Conservation (phyloP, 2,113 vertebrate species). For the Cephalopterus ornatus region DNA sequence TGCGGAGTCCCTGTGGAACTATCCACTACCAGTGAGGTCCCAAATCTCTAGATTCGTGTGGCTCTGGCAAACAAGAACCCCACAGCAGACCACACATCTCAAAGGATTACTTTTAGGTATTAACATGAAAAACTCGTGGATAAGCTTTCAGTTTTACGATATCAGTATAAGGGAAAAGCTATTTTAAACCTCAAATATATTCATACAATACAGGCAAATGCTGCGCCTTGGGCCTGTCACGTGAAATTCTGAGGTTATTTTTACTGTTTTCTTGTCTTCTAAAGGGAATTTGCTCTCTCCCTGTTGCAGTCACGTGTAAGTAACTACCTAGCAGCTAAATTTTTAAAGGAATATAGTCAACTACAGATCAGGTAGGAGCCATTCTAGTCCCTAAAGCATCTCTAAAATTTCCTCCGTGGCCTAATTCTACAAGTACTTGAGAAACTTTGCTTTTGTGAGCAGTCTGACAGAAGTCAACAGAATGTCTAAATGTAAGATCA, state of each 20-base stretch:
- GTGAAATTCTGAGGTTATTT: neutral
- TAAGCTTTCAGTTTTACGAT: neutral
- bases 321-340: neutral
- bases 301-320: neutral
- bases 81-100: neutral
- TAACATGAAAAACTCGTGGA: neutral
- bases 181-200: neutral
- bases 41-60: neutral
- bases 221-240: neutral
- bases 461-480: neutral
- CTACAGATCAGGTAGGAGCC: neutral
- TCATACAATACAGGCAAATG: neutral
- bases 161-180: neutral
- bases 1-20: neutral
- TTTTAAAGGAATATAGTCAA: neutral
- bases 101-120: neutral
- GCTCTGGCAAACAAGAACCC: neutral
- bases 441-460: neutral
- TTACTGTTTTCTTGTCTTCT: neutral
- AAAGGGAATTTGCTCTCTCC: neutral
- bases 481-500: neutral
- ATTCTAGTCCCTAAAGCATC: neutral
- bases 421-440: neutral
- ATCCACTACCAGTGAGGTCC: accelerated
- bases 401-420: neutral